phyloP scores from a whole-genome alignment of 2,888 invertebrate genomes.

The Malachius bipustulatus region DNA sequence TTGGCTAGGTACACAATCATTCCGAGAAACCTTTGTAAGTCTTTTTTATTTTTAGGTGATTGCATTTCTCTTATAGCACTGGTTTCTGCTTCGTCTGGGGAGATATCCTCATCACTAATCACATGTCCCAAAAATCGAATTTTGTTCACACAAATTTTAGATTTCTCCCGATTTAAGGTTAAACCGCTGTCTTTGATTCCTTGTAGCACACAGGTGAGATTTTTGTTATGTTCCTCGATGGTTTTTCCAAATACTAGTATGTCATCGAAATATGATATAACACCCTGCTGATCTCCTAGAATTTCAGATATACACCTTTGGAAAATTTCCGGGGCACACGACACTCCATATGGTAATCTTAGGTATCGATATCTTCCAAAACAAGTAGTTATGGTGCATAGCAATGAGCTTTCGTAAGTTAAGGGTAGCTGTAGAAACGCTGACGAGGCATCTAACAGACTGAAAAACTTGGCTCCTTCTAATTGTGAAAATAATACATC shows the following conservation, averaged over 20 bases:
- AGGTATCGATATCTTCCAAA: conserved; percentile 11
- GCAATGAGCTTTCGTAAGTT: conserved; percentile 12
- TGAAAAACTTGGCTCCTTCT: conserved; percentile 7
- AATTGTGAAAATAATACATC: conserved; percentile 10
- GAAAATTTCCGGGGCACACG: conserved; percentile 11
- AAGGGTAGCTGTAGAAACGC: too few species aligned
- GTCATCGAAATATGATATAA: background rate
- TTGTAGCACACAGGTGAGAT: background rate
- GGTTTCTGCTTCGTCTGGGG: background rate
- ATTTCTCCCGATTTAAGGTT: background rate
- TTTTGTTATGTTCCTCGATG: conserved; percentile 2
- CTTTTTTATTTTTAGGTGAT: background rate
- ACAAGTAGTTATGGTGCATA: conserved; percentile 9
- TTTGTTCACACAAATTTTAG: background rate
- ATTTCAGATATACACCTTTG: conserved; percentile 8
- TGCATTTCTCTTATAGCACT: background rate
- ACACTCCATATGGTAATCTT: conserved; percentile 9
- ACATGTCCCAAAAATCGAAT: background rate
- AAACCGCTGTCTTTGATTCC: background rate
- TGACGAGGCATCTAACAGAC: conserved; percentile 15
- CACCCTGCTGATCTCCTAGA: conserved; percentile 4
- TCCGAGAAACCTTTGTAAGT: background rate
- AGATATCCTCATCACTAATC: conserved; percentile 2
- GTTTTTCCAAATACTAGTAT: background rate
- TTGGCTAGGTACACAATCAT: background rate